phyloP scores from a whole-genome alignment of 2,888 invertebrate genomes.

The Sinodicranocentrus sp. region DNA sequence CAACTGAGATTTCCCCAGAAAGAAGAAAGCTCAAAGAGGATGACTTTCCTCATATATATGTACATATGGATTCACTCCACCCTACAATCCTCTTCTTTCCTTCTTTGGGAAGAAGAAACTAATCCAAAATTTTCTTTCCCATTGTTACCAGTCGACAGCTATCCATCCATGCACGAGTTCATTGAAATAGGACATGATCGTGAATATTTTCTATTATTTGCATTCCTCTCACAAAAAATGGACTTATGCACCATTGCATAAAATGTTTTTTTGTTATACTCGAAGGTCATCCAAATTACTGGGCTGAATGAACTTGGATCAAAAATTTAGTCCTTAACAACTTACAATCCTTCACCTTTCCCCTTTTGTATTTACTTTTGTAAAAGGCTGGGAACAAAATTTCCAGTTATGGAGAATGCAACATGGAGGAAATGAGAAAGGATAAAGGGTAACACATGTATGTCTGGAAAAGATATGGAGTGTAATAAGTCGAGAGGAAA shows the following conservation, averaged over 20 bases:
- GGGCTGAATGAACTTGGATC: too few relatives aligned
- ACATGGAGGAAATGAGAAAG: not conserved
- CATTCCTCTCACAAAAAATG: too few relatives aligned
- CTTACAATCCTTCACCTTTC: not conserved
- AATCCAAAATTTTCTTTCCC: not conserved
- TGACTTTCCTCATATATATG: conserved; percentile 1
- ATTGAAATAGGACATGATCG: not conserved
- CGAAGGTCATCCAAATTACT: too few relatives aligned
- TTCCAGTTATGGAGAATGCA: too few relatives aligned
- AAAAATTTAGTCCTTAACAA: not conserved
- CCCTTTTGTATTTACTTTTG: not conserved
- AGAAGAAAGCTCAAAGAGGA: not conserved
- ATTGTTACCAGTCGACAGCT: conserved; percentile 1
- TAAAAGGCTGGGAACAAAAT: too few relatives aligned
- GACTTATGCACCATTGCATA: too few relatives aligned
- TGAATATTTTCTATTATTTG: too few relatives aligned
- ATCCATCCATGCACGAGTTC: conserved; percentile 10
- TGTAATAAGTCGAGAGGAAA: conserved; percentile 18
- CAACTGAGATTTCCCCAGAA: conserved; percentile 29
- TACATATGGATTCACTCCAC: not conserved
- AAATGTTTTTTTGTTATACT: too few relatives aligned
- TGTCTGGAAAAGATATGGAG: conserved; percentile 17
- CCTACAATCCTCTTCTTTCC: not conserved
- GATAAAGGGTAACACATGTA: not conserved
- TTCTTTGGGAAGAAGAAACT: not conserved